Percentiles rank a stretch among this genome's conserved stretches.
Evolutionary conservation across 2,888 invertebrate species (phyloP).

Genomic region (Icerya purchasi): DNA sequence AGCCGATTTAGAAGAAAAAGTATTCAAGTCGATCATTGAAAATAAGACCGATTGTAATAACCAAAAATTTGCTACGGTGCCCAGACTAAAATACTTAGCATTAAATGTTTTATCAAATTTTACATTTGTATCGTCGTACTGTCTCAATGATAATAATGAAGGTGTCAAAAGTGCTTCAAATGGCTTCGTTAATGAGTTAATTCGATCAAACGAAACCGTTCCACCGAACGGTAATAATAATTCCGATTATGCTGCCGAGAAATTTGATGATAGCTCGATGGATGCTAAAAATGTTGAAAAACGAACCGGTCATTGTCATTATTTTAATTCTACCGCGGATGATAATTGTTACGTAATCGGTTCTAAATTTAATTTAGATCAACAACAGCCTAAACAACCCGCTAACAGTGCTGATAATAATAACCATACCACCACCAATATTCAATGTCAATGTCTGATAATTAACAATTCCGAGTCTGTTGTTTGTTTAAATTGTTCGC

Average conservation of each 20-base stretch:
- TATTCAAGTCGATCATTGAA: no score
- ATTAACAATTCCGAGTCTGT: conserved; percentile 9
- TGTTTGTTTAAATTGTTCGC: conserved; percentile 6
- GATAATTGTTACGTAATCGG: background rate
- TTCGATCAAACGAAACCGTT: background rate
- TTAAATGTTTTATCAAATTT: background rate
- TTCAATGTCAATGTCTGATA: conserved; percentile 10
- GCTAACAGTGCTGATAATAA: background rate
- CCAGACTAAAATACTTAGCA: background rate
- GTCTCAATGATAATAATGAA: no score
- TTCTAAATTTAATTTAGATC: background rate
- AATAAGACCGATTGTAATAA: no score
- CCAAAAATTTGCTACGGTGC: no score
- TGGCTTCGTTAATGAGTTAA: background rate
- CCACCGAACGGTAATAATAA: no score
- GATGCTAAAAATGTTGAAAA: background rate
- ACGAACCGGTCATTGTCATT: no score
- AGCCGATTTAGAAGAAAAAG: no score
- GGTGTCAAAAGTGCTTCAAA: background rate
- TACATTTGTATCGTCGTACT: background rate
- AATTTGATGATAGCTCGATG: no score
- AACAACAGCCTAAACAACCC: background rate
- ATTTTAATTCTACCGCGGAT: background rate
- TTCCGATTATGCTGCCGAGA: no score
- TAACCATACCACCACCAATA: background rate